Conservation (phyloP, 2,888 invertebrate species). For the Chloromyia formosa region DNA sequence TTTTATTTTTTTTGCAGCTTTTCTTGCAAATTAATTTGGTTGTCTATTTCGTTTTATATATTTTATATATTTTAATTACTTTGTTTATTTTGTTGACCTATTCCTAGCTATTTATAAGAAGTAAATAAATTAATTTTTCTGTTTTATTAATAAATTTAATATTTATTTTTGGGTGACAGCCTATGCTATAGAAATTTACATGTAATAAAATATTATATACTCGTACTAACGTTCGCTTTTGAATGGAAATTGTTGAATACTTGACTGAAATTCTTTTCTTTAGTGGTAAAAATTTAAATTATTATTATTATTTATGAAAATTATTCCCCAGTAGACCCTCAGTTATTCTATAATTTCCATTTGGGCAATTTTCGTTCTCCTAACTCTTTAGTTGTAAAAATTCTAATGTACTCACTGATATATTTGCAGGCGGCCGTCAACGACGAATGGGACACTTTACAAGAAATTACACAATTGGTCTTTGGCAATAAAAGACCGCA, state of each 20-base stretch:
- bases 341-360: not conserved
- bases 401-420: not conserved
- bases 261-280: not conserved
- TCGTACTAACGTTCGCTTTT: too few relatives aligned
- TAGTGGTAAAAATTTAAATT: too few relatives aligned
- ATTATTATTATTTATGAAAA: too few relatives aligned
- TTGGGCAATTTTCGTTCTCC: not conserved
- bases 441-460: conserved; percentile 82
- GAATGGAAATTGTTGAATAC: not conserved
- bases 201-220: too few relatives aligned
- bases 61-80: conserved; percentile 21
- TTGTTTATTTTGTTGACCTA: conserved; percentile 19
- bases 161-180: conserved; percentile 26
- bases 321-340: too few relatives aligned
- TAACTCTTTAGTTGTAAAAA: not conserved
- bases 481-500: conserved; percentile 56
- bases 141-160: not conserved
- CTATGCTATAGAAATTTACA: not conserved
- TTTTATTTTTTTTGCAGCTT: too few relatives aligned
- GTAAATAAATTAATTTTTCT: conserved; percentile 37
- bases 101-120: conserved; percentile 3
- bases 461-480: conserved; percentile 82
- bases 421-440: conserved; percentile 68
- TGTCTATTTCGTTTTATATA: conserved; percentile 5
- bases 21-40: too few relatives aligned